Conservation (phyloP, 2,888 invertebrate genomes). For the Cephonodes hylas region DNA sequence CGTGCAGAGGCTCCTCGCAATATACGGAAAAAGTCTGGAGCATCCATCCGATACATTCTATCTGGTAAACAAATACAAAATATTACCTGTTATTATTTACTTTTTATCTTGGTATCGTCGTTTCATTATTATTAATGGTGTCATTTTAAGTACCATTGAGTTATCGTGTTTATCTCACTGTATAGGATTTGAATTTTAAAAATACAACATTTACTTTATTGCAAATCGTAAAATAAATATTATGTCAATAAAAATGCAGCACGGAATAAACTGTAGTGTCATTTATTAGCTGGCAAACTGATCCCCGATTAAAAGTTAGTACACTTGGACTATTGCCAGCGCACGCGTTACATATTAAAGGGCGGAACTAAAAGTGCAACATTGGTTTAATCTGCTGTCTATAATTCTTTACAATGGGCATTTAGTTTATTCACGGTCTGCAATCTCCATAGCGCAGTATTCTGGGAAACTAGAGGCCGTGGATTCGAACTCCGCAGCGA, state of each 20-base stretch:
- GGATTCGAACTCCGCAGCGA: too few species aligned
- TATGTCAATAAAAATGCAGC: not conserved
- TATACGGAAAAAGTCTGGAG: slow-evolving; percentile 82
- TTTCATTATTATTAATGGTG: too few species aligned
- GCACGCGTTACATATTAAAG: not conserved
- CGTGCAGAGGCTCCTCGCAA: slow-evolving; percentile 92
- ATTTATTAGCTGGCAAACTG: not conserved
- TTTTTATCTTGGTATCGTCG: too few species aligned
- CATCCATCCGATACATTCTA: slow-evolving; percentile 72
- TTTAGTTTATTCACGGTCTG: too few species aligned
- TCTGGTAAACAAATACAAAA: slow-evolving; percentile 53
- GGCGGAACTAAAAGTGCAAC: not conserved
- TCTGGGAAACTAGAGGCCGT: too few species aligned
- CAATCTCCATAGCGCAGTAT: too few species aligned
- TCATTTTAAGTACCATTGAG: too few species aligned
- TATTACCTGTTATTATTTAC: too few species aligned
- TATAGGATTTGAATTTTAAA: not conserved
- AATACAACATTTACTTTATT: not conserved
- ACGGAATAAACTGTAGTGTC: not conserved
- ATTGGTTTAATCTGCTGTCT: slow-evolving; percentile 13
- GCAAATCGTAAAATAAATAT: not conserved
- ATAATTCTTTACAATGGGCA: slow-evolving; percentile 10
- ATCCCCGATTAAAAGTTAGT: not conserved
- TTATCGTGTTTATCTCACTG: too few species aligned
- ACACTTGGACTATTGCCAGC: not conserved